Conservation (phyloP, 1,140 invertebrate genomes). For the Ceratina australensis region DNA sequence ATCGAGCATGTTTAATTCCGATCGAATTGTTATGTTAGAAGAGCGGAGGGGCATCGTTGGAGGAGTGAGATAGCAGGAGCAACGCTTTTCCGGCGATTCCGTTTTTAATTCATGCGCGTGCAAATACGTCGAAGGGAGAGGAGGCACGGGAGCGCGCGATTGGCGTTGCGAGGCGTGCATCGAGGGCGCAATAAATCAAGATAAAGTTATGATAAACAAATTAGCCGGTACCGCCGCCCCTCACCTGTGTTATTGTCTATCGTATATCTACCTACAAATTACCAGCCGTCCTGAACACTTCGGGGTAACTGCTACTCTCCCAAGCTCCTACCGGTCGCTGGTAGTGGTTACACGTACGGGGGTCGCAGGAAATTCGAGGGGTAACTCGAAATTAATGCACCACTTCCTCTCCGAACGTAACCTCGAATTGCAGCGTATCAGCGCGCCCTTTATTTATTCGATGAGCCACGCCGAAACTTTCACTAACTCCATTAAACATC, state of each 20-base stretch:
- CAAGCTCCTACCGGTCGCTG: slow-evolving; percentile 55
- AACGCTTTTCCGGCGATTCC: slow-evolving; percentile 8
- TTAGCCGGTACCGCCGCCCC: slow-evolving; percentile 65
- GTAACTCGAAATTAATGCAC: slow-evolving; percentile 76
- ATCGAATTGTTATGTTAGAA: neutral
- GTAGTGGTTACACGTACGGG: slow-evolving; percentile 67
- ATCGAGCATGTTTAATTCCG: neutral
- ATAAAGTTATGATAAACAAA: slow-evolving; percentile 75
- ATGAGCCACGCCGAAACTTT: neutral
- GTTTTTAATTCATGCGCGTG: slow-evolving; percentile 33
- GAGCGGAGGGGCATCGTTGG: neutral
- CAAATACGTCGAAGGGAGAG: slow-evolving; percentile 30
- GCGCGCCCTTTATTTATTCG: slow-evolving; percentile 43
- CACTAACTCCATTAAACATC: neutral
- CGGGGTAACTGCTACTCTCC: slow-evolving; percentile 69
- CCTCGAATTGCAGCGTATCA: slow-evolving; percentile 56
- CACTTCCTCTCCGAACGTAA: slow-evolving; percentile 70
- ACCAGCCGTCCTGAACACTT: slow-evolving; percentile 70
- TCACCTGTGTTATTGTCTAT: slow-evolving; percentile 68
- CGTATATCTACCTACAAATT: slow-evolving; percentile 75
- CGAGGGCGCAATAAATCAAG: slow-evolving; percentile 66
- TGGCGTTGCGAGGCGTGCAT: slow-evolving; percentile 50
- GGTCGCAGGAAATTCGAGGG: slow-evolving; percentile 72
- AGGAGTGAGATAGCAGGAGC: neutral
- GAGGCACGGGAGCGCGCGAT: slow-evolving; percentile 33